Base-by-base conservation (phyloP, 2,888 invertebrate genomes). In the Athalia rosae region DNA sequence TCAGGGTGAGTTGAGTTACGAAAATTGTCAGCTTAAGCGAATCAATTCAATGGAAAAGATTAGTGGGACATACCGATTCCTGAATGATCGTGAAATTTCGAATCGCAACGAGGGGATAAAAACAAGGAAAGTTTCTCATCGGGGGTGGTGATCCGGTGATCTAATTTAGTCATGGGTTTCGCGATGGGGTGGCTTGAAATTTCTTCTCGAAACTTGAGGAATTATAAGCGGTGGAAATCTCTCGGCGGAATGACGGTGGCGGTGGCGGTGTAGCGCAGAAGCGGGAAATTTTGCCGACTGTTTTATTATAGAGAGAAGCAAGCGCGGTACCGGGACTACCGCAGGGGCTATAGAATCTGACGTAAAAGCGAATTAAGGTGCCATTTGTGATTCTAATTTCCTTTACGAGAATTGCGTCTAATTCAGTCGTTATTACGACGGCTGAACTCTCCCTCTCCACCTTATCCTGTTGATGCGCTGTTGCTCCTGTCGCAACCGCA, bases 1-100 rank as follows among this genome's bases (percentile, higher is more conserved):
- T 99, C 85, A 93, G 97, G 92, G 98, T 98, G 91, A 93, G 93
- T 91, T 28, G 28, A 28, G n/a, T 77, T 67, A 77, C 53, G 43
- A 58, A 7, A 9, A 43, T 45, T 45, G 69, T 28, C 28, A 28
- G 28, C 28, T 28, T 2, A 28, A 28, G 28, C 1, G 2, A 28
- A 28, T 28, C 28, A 28, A 28, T 28, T 28, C 28, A 28, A 28
- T 28, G 28, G 28, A 28, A 28, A 28, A 28, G 28, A 28, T 28
- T 28, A 28, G 28, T 28, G 28, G 28, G 28, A 2, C n/a, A n/a
- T 28, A 28, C 28, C 28, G 28, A 28, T 28, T 28, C 2, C 28
- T 28, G 28, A 28, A 28, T 28, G 28, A 28, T 28, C 28, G 28
- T 28, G 28, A 28, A 28, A 28, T 28, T 28, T 28, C 28, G 28